Evolutionary conservation across 1,140 invertebrate species (phyloP), one percentile per base, ranked within the genome.

Genomic region (Drosophila jambulina): DNA sequence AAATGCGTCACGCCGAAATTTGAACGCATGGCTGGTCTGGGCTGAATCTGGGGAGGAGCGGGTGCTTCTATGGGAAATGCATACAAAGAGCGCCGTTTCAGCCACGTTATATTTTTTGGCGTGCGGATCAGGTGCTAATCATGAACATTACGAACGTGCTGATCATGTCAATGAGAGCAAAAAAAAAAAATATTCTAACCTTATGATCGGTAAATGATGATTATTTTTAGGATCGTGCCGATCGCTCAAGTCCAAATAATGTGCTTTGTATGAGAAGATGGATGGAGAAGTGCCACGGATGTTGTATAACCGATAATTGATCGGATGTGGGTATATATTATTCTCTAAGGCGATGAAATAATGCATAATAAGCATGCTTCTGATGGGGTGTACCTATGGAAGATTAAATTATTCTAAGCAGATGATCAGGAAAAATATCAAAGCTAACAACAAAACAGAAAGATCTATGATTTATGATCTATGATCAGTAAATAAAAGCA

Each of bases 1-100:
- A 60, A 74, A 54, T 79, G 76, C 83, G 83, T 88, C 80, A 88
- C 36, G 46, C 48, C 29, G 21, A 62, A 74, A 78, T 67, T 34
- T 59, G 34, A 79, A 79, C 72, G 54, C 81, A 72, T 62, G 79
- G 67, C 72, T 59, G 68, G 36, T 15, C 36, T 21, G 21, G 21
- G 61, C 36, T 8, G 12, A 46, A 48, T 58, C 23, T 46, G 23
- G 43, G 43, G 60, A 32, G 34, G 27, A 23, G 34, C 13, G n/a
- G 7, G 2, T 40, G 38, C 49, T 46, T 63, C 49, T 58, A 60
- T 46, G 57, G 29, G 42, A 61, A 78, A 49, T 65, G 84, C 80
- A 84, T 82, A 83, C 76, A 69, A 88, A 88, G 78, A 36, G 68
- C 48, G 49, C 25, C 38, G 64, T 58, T 61, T 63, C 2, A 56